Conservation (phyloP, 2,797 vertebrate species). For the Manis crassicaudata region DNA sequence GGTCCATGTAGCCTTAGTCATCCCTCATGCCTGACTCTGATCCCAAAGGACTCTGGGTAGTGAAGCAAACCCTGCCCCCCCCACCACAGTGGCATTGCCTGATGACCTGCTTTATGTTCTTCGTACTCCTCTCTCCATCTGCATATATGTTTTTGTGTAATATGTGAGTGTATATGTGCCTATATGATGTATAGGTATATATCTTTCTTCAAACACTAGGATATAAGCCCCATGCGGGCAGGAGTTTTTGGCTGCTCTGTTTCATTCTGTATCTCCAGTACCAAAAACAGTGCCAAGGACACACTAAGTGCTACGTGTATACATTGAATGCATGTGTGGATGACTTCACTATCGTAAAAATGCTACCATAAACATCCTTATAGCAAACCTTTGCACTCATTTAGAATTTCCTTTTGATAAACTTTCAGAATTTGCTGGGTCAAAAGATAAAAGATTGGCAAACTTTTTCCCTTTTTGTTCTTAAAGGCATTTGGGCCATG, state of each 20-base stretch:
- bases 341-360: background rate
- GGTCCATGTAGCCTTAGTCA: too few species aligned
- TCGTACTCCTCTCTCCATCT: background rate
- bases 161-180: rapidly evolving
- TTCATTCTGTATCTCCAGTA: background rate
- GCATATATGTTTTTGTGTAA: background rate
- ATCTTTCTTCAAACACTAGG: background rate
- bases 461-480: background rate
- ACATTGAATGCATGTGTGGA: background rate
- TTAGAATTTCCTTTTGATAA: background rate
- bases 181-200: too few species aligned
- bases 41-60: background rate
- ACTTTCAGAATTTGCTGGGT: background rate
- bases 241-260: background rate
- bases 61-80: background rate
- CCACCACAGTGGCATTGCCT: background rate
- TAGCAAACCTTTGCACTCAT: background rate
- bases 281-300: background rate
- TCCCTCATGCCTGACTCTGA: too few species aligned
- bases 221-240: background rate
- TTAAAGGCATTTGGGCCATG: background rate
- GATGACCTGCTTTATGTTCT: background rate
- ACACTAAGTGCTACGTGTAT: background rate
- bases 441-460: background rate
- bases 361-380: background rate